Evolutionary conservation across 2,888 invertebrate species (phyloP), one percentile per base, ranked within the genome.

Genomic region (Pollenia griseotomentosa): DNA sequence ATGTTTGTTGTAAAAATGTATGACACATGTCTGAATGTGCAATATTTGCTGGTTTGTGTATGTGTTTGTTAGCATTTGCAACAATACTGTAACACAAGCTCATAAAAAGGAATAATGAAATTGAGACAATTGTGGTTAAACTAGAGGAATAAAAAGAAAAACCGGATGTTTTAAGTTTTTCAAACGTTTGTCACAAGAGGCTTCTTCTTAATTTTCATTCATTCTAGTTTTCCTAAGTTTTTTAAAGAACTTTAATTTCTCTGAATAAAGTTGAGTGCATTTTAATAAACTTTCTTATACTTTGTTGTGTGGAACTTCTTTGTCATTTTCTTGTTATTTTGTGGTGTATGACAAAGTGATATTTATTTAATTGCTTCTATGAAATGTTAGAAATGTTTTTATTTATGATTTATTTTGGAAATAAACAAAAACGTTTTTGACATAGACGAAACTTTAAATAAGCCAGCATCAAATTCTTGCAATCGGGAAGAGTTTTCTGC

Each of bases 71-170:
- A 42, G 42, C 51, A 19, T 40, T 40, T 53, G 12, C 23, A 12
- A 14, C 8, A 46, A 46, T 23, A 19, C 19, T 42, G 51, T 42
- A 51, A 53, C 48, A 11, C 19, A 59, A 3, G 11, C 53, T 40
- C 46, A 71, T 66, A 46, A 19, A 61, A 66, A 14, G 23, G 40
- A 44, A 53, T 19, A 68, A 82, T 66, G 42, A 74, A 74, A 59
- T 59, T 66, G 66, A 82, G 59, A 51, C 66, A 66, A 59, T 74
- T 59, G 66, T 68, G 74, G 82, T 53, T 68, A 19, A 74, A 82
- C 51, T 66, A 51, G 51, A 66, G 51, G 8, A 66, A 74, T 59
- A 48, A 73, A 55, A 63, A 70, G 23, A 53, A 59, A 70, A 79
- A 61, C 42, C 53, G 7, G 5, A 70, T 44, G 3, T 53, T 53